These are phyloP conservation scores for Tupaia chinensis DNA, from an alignment of 2,113 vertebrate genomes.

Conservation along the genomic window DNA sequence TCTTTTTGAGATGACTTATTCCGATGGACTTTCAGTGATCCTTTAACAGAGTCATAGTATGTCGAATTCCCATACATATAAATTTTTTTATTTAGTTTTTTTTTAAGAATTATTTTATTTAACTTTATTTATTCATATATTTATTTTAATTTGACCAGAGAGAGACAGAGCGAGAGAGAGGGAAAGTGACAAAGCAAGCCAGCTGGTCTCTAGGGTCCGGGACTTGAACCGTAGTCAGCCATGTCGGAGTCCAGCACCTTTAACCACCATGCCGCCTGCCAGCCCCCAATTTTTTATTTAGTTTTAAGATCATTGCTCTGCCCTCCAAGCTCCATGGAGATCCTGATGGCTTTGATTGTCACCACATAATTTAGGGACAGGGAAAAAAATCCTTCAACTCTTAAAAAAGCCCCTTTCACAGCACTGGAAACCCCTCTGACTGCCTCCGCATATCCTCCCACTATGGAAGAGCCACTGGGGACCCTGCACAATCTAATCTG, in stretches of 20 bases:
- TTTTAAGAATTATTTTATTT: background rate
- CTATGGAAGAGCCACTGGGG: too few relatives aligned
- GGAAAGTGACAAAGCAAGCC: too few relatives aligned
- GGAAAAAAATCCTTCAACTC: background rate
- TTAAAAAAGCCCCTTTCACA: background rate
- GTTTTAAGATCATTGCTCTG: background rate
- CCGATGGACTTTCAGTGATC: background rate
- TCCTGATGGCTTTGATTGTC: background rate
- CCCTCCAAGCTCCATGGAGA: background rate
- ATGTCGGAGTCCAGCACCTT: too few relatives aligned
- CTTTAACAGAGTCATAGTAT: background rate
- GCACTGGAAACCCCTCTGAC: rapidly evolving
- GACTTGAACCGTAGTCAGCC: too few relatives aligned
- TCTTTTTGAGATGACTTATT: background rate
- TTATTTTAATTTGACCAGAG: too few relatives aligned
- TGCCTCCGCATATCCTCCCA: background rate
- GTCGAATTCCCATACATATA: background rate
- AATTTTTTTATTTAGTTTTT: background rate
- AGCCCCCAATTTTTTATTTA: background rate
- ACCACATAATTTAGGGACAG: background rate
- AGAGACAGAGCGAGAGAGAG: too few relatives aligned
- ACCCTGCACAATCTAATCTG: too few relatives aligned
- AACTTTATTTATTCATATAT: too few relatives aligned
- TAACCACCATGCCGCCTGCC: too few relatives aligned
- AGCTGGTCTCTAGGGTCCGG: too few relatives aligned